A percentile compares a stretch with the other conserved stretches of the same genome.
These are phyloP conservation scores for Crotalus adamanteus DNA, from an alignment of 2,797 vertebrate genomes.

Conservation along the genomic window DNA sequence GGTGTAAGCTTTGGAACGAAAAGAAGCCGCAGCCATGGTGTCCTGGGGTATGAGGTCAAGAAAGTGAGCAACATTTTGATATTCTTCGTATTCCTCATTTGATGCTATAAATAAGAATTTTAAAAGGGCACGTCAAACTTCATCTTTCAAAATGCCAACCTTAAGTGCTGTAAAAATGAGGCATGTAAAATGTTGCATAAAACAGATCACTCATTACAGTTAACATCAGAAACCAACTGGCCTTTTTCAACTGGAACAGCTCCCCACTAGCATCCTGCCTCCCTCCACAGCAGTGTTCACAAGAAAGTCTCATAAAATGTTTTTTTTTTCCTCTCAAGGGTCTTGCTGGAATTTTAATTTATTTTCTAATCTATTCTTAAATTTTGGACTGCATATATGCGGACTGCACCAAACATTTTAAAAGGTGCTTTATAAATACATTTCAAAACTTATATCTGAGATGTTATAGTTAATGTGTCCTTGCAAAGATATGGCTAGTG, in stretches of 20 bases:
- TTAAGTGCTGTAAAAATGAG: background rate
- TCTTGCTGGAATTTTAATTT: background rate
- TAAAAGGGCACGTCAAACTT: background rate
- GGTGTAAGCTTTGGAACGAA: conserved; percentile 95
- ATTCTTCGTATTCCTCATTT: conserved; percentile 77
- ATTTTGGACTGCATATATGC: background rate
- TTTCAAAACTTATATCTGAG: background rate
- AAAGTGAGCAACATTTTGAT: conserved; percentile 88
- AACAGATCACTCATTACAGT: background rate
- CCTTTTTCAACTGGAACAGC: background rate
- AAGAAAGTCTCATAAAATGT: background rate
- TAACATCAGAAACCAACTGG: background rate
- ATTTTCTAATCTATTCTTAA: background rate
- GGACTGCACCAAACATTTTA: background rate
- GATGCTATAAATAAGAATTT: conserved; percentile 47
- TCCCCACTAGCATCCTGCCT: background rate
- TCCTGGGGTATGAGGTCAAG: conserved; percentile 94
- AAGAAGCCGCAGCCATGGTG: conserved; percentile 89
- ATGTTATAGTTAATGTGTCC: background rate
- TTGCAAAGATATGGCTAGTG: background rate
- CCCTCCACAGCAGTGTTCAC: background rate
- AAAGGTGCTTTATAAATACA: background rate
- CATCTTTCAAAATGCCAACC: background rate
- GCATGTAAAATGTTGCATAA: background rate
- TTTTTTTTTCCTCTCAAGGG: background rate